These are phyloP conservation scores for Lepisosteus osseus DNA, from an alignment of 2,113 vertebrate species.

Conservation along the genomic window DNA sequence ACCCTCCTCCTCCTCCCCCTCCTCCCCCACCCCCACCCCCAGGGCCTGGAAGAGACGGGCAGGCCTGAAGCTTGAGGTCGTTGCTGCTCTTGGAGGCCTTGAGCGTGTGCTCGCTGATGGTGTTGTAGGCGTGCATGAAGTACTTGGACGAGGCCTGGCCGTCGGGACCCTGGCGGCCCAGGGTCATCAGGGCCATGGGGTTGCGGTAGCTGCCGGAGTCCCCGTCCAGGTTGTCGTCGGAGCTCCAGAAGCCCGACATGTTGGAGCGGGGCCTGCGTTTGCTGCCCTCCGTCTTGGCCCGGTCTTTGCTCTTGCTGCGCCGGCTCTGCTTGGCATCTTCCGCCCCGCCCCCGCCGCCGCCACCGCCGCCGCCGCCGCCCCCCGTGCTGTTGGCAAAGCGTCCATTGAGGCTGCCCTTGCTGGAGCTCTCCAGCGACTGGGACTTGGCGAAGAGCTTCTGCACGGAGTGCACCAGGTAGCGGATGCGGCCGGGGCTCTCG, in stretches of 20 bases:
- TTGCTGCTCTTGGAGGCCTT: conserved; percentile 92
- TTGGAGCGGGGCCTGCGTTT: conserved; percentile 89
- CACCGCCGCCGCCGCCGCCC: conserved; percentile 41
- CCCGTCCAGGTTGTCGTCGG: conserved; percentile 88
- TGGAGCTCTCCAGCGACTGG: conserved; percentile 79
- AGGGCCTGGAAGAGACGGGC: conserved; percentile 61
- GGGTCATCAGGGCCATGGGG: conserved; percentile 87
- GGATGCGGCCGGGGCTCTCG: conserved; percentile 93
- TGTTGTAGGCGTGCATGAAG: conserved; percentile 92
- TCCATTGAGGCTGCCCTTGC: conserved; percentile 83
- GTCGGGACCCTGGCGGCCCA: conserved; percentile 71
- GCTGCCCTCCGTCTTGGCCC: conserved; percentile 82
- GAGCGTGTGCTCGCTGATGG: conserved; percentile 89
- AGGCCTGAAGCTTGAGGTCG: conserved; percentile 67
- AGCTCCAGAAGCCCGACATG: conserved; percentile 98
- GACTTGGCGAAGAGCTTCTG: conserved; percentile 91
- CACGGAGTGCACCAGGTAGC: conserved; percentile 93
- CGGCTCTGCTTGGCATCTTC: conserved; percentile 84
- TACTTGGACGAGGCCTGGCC: conserved; percentile 76
- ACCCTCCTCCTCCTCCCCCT: conserved; percentile 38
- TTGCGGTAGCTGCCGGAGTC: conserved; percentile 86
- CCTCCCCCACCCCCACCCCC: conserved; percentile 37
- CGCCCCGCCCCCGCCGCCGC: conserved; percentile 17
- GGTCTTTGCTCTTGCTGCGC: conserved; percentile 94
- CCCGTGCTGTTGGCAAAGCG: conserved; percentile 62